A percentile compares a stretch with the other conserved stretches of the same genome.
Conservation (phyloP, 2,888 invertebrate species). For the Hedychridium roseum region DNA sequence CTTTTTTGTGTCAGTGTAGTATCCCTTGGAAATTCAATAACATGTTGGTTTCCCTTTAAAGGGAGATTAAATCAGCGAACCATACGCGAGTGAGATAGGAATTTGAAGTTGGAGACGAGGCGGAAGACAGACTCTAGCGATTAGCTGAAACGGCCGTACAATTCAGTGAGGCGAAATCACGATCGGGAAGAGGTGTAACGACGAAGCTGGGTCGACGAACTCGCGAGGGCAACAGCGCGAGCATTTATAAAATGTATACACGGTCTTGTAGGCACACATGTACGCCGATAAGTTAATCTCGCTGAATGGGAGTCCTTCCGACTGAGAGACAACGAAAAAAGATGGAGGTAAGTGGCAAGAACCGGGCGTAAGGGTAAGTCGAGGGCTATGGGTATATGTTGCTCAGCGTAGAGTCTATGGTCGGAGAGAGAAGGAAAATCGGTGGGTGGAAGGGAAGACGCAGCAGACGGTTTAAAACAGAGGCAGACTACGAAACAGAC, state of each 20-base stretch:
- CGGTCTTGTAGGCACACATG: not conserved
- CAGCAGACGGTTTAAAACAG: constrained; percentile 16
- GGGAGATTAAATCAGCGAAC: no score
- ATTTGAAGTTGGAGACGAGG: no score
- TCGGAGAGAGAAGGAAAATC: not conserved
- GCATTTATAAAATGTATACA: constrained; percentile 12
- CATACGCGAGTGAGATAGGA: no score
- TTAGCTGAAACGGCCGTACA: no score
- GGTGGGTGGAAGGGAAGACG: constrained; percentile 9
- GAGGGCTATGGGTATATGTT: constrained; percentile 5
- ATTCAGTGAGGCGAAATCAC: no score
- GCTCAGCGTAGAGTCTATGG: constrained; percentile 13
- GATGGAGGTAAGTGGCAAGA: not conserved
- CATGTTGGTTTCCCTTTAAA: no score
- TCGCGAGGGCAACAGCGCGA: constrained; percentile 13
- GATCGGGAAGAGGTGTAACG: constrained; percentile 5
- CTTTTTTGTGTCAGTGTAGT: no score
- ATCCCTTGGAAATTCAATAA: no score
- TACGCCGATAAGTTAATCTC: constrained; percentile 16
- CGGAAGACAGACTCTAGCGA: no score
- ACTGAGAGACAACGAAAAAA: not conserved
- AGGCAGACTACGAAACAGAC: constrained; percentile 23
- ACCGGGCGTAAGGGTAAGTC: not conserved
- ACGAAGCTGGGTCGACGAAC: constrained; percentile 17
- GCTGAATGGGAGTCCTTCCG: constrained; percentile 9